Conservation (phyloP, 2,888 invertebrate genomes). For the Morpho helenor region DNA sequence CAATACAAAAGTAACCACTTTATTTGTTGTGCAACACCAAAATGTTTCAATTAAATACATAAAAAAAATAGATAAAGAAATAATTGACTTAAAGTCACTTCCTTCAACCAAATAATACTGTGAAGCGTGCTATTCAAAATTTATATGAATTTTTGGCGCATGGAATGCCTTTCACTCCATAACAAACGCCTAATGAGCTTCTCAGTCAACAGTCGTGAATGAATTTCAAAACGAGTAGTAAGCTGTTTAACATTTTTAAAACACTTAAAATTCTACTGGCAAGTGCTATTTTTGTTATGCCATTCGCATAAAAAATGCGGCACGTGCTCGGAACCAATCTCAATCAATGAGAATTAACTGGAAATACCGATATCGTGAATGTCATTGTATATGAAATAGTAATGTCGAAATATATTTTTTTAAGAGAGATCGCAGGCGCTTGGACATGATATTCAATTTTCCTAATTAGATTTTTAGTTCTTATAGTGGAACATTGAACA, state of each 20-base stretch:
- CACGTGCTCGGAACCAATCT: constrained; percentile 21
- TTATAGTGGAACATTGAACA: constrained; percentile 29
- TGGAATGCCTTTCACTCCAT: neutral
- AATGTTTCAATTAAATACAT: too few relatives aligned
- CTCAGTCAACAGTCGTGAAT: too few relatives aligned
- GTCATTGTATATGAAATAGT: constrained; percentile 22
- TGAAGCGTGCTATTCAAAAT: too few relatives aligned
- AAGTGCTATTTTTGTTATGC: too few relatives aligned
- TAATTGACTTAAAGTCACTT: too few relatives aligned
- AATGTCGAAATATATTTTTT: constrained; percentile 14
- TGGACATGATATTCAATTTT: constrained; percentile 35
- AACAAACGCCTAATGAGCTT: neutral
- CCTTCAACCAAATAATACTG: too few relatives aligned
- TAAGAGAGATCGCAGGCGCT: constrained; percentile 4
- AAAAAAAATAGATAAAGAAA: too few relatives aligned
- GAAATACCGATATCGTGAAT: constrained; percentile 18
- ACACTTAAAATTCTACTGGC: neutral
- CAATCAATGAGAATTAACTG: constrained; percentile 7
- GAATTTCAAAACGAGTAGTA: neutral
- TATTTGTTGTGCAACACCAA: too few relatives aligned
- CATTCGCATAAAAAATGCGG: constrained; percentile 5
- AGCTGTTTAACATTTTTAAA: constrained; percentile 1
- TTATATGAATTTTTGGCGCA: too few relatives aligned
- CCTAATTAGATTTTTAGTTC: constrained; percentile 41
- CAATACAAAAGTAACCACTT: too few relatives aligned